Conservation (phyloP, 2,888 invertebrate genomes). For the Philereme vetulata region DNA sequence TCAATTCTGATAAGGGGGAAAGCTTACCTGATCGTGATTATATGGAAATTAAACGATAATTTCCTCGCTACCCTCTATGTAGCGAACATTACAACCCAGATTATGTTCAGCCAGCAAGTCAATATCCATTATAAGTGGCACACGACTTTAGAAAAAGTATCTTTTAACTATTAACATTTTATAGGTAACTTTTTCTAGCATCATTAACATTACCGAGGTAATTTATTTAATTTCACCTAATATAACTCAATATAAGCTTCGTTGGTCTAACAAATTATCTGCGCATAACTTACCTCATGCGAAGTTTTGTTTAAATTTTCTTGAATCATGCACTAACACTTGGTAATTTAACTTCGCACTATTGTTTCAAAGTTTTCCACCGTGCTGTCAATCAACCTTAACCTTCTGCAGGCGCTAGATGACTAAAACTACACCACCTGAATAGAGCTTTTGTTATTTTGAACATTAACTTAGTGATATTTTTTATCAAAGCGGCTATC, state of each 20-base stretch:
- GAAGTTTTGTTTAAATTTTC: slow-evolving; percentile 37
- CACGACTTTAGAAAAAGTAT: slow-evolving; percentile 3
- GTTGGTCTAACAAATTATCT: too few relatives aligned
- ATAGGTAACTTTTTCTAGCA: too few relatives aligned
- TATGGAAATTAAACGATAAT: slow-evolving; percentile 71
- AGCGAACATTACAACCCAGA: slow-evolving; percentile 14
- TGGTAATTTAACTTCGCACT: slow-evolving; percentile 35
- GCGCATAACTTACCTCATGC: slow-evolving; percentile 46
- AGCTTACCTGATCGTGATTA: slow-evolving; percentile 67
- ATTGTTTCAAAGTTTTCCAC: slow-evolving; percentile 42
- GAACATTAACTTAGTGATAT: slow-evolving; percentile 18
- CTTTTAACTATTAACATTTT: neutral
- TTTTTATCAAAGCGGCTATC: slow-evolving; percentile 43
- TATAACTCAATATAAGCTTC: too few relatives aligned
- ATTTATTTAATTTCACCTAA: too few relatives aligned
- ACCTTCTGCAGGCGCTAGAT: slow-evolving; percentile 42
- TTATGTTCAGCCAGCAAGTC: slow-evolving; percentile 7
- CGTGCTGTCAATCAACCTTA: slow-evolving; percentile 47
- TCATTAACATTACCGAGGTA: too few relatives aligned
- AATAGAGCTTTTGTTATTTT: slow-evolving; percentile 23
- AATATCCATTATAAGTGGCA: slow-evolving; percentile 1
- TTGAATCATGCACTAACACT: slow-evolving; percentile 47
- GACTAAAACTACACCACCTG: slow-evolving; percentile 35
- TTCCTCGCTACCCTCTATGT: slow-evolving; percentile 28
- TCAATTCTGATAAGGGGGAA: slow-evolving; percentile 70